Conservation (phyloP, 2,797 vertebrate genomes). For the Apogon hyalosoma region DNA sequence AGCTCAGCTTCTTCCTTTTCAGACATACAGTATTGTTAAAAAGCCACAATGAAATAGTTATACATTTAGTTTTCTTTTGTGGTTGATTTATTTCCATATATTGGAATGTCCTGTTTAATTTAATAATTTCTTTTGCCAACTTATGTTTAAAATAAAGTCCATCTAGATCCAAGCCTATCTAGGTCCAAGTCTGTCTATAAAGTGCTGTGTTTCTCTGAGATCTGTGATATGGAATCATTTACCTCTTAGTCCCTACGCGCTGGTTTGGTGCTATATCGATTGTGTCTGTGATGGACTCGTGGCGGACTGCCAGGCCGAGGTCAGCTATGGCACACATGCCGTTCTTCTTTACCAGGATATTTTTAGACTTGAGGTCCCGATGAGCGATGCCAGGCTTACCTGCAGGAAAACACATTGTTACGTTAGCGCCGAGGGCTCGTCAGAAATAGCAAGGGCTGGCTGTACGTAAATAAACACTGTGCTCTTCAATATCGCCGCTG, state of each 20-base stretch:
- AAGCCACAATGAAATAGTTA: too few species aligned
- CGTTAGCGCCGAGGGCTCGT: slow-evolving; percentile 18
- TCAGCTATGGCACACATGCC: slow-evolving; percentile 97
- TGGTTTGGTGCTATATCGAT: slow-evolving; percentile 99
- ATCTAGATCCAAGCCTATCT: too few species aligned
- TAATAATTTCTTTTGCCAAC: too few species aligned
- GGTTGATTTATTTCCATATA: too few species aligned
- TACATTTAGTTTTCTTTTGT: too few species aligned
- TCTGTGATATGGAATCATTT: slow-evolving; percentile 15
- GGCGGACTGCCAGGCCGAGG: slow-evolving; percentile 96
- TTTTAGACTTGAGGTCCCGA: slow-evolving; percentile 98
- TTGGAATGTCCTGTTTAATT: too few species aligned
- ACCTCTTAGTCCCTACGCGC: slow-evolving; percentile 98
- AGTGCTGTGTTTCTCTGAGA: neutral
- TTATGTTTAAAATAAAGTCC: too few species aligned
- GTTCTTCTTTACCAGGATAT: slow-evolving; percentile 98
- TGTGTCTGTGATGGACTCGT: slow-evolving; percentile 95
- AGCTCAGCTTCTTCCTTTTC: too few species aligned
- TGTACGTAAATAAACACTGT: slow-evolving; percentile 1
- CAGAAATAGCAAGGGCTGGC: slow-evolving; percentile 6
- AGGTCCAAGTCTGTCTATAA: too few species aligned
- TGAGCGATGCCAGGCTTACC: slow-evolving; percentile 98
- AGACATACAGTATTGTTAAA: too few species aligned
- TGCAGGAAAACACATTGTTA: slow-evolving; percentile 61
- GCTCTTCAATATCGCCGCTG: neutral